Evolutionary conservation across 2,888 invertebrate species (phyloP).

Genomic region (Crioceris asparagi): DNA sequence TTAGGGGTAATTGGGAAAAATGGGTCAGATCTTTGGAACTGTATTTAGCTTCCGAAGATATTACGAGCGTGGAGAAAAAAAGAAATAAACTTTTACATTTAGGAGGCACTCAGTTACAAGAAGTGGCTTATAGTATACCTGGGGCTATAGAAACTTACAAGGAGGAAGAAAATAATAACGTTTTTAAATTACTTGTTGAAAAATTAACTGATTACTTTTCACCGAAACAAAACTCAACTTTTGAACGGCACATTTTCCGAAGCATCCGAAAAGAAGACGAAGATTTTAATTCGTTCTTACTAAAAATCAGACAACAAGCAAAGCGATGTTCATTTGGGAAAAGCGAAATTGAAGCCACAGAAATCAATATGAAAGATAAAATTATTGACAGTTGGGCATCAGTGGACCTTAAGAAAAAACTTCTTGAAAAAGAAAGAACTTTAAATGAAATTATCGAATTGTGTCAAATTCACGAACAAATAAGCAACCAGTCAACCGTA

Average conservation of each 20-base stretch:
- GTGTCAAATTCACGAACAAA: conserved; percentile 19
- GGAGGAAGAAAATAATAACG: conserved; percentile 16
- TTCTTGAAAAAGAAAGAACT: conserved; percentile 20
- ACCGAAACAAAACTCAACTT: conserved; percentile 24
- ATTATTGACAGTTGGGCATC: conserved; percentile 21
- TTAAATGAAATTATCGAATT: conserved; percentile 20
- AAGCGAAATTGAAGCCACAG: too few relatives aligned
- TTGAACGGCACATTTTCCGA: conserved; percentile 25
- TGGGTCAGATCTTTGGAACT: conserved; percentile 21
- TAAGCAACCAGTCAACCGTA: conserved; percentile 11
- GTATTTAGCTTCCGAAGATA: conserved; percentile 22
- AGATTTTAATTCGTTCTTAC: conserved; percentile 24
- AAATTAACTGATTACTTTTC: conserved; percentile 24
- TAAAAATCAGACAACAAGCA: conserved; percentile 25
- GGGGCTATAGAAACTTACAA: conserved; percentile 18
- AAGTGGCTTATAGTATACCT: conserved; percentile 22
- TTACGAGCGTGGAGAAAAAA: conserved; percentile 15
- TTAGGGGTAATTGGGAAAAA: too few relatives aligned
- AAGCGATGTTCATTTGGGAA: conserved; percentile 24
- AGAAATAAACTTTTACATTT: conserved; percentile 23
- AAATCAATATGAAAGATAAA: too few relatives aligned
- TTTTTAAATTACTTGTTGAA: conserved; percentile 20
- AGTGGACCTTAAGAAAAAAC: conserved; percentile 19
- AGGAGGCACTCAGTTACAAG: conserved; percentile 23
- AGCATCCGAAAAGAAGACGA: conserved; percentile 23